Percentiles rank a stretch among this genome's conserved stretches.
Conservation (phyloP, 2,888 invertebrate genomes). For the Sisyra terminalis region DNA sequence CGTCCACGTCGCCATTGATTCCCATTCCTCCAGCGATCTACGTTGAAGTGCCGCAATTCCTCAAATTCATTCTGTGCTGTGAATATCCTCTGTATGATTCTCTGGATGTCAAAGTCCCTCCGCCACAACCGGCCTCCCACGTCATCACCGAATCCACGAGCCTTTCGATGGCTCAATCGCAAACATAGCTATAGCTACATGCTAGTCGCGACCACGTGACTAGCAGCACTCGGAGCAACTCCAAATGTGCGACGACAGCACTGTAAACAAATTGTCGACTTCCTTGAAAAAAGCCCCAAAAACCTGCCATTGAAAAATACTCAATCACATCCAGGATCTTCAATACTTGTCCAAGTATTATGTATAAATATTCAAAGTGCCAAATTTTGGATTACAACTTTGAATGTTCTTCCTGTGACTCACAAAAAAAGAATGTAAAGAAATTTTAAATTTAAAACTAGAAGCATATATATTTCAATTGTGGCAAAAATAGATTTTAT, state of each 20-base stretch:
- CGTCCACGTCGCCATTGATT: constrained; percentile 75
- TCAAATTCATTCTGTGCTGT: constrained; percentile 74
- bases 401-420: no score
- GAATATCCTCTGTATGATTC: constrained; percentile 80
- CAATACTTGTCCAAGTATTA: no score
- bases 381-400: no score
- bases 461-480: no score
- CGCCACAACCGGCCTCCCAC: constrained; percentile 27
- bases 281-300: no score
- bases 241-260: constrained; percentile 17
- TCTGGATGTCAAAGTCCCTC: constrained; percentile 43
- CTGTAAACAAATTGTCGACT: constrained; percentile 11
- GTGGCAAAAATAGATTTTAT: no score
- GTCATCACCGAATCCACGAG: constrained; percentile 56
- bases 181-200: constrained; percentile 50
- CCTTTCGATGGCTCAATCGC: constrained; percentile 49
- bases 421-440: no score
- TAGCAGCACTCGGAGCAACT: constrained; percentile 9
- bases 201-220: constrained; percentile 20
- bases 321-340: no score
- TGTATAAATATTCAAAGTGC: no score
- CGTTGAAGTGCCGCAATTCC: constrained; percentile 65
- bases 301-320: no score
- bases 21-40: constrained; percentile 78
- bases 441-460: no score